A percentile compares a stretch with the other conserved stretches of the same genome.
phyloP scores from a whole-genome alignment of 1,140 invertebrate species.

The Drosophila bocqueti region DNA sequence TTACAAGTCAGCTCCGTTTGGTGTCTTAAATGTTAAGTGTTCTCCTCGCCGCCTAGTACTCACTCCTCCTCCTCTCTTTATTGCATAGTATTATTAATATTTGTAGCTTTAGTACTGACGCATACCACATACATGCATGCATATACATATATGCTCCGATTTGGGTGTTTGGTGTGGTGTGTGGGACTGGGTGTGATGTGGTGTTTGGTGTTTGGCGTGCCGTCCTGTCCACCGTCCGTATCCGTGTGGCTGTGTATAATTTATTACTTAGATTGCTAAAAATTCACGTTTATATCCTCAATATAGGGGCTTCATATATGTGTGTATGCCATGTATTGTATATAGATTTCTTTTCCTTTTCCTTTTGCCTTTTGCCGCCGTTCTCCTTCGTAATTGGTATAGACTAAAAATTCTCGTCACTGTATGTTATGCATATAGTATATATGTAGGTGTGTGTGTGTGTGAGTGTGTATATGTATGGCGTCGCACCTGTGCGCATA shows the following conservation, averaged over 20 bases:
- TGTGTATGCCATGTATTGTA: slow-evolving; percentile 73
- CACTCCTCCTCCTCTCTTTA: slow-evolving; percentile 55
- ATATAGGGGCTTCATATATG: slow-evolving; percentile 75
- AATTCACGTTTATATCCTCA: slow-evolving; percentile 83
- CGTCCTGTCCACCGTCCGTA: slow-evolving; percentile 24
- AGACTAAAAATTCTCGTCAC: slow-evolving; percentile 65
- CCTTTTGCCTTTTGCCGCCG: neutral
- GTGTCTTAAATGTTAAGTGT: slow-evolving; percentile 52
- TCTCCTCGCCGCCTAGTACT: slow-evolving; percentile 52
- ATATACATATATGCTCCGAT: slow-evolving; percentile 22
- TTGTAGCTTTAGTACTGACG: slow-evolving; percentile 40
- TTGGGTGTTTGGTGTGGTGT: slow-evolving; percentile 4
- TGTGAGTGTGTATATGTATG: slow-evolving; percentile 44
- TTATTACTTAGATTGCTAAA: slow-evolving; percentile 76
- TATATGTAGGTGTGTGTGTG: slow-evolving; percentile 11
- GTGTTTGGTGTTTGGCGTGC: slow-evolving; percentile 18
- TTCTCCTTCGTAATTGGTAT: slow-evolving; percentile 49
- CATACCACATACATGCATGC: slow-evolving; percentile 37
- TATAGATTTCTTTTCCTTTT: slow-evolving; percentile 49
- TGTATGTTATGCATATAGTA: slow-evolving; percentile 56
- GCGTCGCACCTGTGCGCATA: slow-evolving; percentile 19
- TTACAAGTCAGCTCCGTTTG: slow-evolving; percentile 59
- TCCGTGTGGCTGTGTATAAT: slow-evolving; percentile 47
- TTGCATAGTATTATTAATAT: slow-evolving; percentile 61
- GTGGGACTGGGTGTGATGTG: neutral